A percentile compares a stretch with the other conserved stretches of the same genome.
Conservation (phyloP, 2,797 vertebrate genomes). For the Sternotherus odoratus region DNA sequence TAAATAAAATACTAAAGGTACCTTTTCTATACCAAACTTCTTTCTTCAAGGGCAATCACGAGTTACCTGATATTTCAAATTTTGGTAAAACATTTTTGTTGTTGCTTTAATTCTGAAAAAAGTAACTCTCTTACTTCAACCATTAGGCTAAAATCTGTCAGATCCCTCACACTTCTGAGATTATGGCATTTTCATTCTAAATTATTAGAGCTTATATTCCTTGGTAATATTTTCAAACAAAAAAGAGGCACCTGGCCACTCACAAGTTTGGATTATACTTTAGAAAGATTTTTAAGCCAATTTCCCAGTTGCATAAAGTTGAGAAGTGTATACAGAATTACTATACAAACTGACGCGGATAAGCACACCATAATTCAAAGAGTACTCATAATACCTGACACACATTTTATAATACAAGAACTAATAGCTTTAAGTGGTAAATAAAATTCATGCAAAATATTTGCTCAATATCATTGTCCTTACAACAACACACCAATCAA, state of each 20-base stretch:
- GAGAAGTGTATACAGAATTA: not conserved
- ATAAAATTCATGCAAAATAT: conserved; percentile 28
- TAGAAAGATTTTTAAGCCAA: conserved; percentile 10
- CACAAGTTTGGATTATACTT: not conserved
- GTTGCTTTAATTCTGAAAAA: conserved; percentile 26
- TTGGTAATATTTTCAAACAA: not conserved
- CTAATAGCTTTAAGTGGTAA: not conserved
- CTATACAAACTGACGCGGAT: not conserved
- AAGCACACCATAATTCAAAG: not conserved
- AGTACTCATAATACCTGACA: not conserved
- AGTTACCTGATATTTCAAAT: conserved; percentile 41
- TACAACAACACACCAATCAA: not conserved
- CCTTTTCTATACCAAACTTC: conserved; percentile 55
- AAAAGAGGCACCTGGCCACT: not conserved
- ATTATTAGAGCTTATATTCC: not conserved
- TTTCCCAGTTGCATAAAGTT: not conserved
- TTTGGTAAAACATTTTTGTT: accelerated
- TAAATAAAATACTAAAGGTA: conserved; percentile 72
- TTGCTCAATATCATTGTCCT: not conserved
- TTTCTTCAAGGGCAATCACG: conserved; percentile 22
- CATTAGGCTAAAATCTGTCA: not conserved
- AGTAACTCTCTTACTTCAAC: not conserved
- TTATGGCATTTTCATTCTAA: not conserved
- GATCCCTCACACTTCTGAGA: not conserved
- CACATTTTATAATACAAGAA: conserved; percentile 6